Percentiles rank a stretch among this genome's conserved stretches.
These are phyloP conservation scores for Rotaria sp. DNA, from an alignment of 2,888 invertebrate genomes.

Conservation along the genomic window DNA sequence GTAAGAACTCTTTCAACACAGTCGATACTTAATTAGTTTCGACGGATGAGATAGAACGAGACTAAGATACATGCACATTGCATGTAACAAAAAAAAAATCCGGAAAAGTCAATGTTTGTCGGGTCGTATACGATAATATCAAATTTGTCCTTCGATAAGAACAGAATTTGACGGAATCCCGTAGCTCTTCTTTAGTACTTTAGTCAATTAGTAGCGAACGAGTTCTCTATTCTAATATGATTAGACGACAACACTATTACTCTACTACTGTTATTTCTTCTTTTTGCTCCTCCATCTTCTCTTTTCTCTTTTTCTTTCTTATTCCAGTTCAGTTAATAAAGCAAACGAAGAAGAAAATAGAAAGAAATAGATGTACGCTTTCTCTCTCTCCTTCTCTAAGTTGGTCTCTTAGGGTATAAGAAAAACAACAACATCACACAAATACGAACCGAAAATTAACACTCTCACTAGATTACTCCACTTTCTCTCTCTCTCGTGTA, in stretches of 20 bases:
- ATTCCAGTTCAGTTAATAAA: not conserved
- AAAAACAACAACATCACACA: not conserved
- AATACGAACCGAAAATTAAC: not conserved
- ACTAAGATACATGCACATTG: not conserved
- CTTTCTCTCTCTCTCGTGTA: not conserved
- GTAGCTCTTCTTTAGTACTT: not conserved
- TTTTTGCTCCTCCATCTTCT: not conserved
- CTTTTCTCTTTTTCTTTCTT: not conserved
- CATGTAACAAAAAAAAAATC: not conserved
- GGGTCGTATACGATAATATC: not conserved
- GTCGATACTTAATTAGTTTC: no score
- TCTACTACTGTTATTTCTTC: not conserved
- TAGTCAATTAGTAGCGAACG: not conserved
- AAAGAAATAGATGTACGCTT: not conserved
- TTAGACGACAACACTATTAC: not conserved
- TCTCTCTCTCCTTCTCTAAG: not conserved
- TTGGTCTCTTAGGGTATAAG: not conserved
- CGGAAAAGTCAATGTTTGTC: not conserved
- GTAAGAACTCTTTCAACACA: not conserved
- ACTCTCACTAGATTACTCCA: not conserved
- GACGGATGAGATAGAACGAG: not conserved
- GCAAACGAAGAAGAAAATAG: conserved; percentile 1
- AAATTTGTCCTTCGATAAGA: not conserved
- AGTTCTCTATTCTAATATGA: not conserved
- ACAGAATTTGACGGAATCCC: not conserved